These are phyloP conservation scores for Dicyrtomina minuta DNA, from an alignment of 2,888 invertebrate genomes.

Conservation along the genomic window DNA sequence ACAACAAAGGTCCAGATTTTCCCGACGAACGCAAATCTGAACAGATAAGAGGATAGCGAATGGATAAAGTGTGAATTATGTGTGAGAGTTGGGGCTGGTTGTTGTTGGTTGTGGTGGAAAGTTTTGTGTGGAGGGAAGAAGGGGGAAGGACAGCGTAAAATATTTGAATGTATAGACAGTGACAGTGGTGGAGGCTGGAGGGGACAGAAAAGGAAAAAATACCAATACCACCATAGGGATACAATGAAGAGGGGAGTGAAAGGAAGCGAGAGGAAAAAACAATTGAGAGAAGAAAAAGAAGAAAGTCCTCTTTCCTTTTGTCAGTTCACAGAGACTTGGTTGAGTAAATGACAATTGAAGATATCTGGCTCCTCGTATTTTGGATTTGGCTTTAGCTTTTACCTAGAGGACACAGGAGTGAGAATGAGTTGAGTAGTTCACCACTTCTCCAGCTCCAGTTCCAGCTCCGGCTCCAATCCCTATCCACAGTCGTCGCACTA, in stretches of 20 bases:
- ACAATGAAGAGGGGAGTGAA: neutral
- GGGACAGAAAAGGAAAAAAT: neutral
- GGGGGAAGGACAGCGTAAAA: no score
- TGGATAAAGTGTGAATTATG: neutral
- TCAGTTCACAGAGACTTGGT: neutral
- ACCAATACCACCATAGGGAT: neutral
- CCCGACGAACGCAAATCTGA: neutral
- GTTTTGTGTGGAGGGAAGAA: no score
- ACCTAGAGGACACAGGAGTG: conserved; percentile 8
- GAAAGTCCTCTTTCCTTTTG: neutral
- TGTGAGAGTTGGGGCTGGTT: no score
- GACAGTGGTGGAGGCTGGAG: no score
- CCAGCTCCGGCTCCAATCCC: no score
- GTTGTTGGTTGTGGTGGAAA: no score
- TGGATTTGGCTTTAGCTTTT: conserved; percentile 7
- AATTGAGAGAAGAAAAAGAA: conserved; percentile 11
- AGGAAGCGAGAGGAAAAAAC: conserved; percentile 4
- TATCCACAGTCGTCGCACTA: neutral
- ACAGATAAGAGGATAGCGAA: neutral
- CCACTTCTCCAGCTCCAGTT: no score
- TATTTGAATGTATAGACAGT: no score
- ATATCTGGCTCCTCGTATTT: neutral
- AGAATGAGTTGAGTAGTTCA: no score
- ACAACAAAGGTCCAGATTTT: neutral
- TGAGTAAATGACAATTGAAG: neutral